Evolutionary conservation across 2,113 vertebrate genomes (phyloP).

Genomic region (Nothocercus julius): DNA sequence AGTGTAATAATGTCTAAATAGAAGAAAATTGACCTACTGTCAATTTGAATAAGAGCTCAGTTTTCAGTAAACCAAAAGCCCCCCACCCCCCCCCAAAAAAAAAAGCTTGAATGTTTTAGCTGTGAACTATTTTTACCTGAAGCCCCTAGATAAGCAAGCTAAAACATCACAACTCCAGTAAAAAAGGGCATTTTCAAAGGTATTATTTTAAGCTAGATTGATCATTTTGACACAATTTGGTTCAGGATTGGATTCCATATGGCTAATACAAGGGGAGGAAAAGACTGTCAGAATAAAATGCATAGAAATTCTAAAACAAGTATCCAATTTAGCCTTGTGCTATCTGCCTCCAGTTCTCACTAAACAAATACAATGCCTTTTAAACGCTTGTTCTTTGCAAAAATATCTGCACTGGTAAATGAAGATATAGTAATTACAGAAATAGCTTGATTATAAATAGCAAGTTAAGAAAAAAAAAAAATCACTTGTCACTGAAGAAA

Average conservation of each 20-base stretch:
- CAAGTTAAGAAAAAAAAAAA: background rate
- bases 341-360: background rate
- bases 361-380: background rate
- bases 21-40: background rate
- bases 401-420: background rate
- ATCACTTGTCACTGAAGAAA: background rate
- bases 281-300: background rate
- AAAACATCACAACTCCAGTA: background rate
- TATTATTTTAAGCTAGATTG: background rate
- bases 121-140: background rate
- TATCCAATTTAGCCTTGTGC: background rate
- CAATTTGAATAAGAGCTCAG: background rate
- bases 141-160: background rate
- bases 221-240: background rate
- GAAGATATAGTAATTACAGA: background rate
- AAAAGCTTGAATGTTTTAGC: background rate
- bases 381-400: background rate
- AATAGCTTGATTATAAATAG: background rate
- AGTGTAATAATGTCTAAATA: background rate
- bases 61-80: background rate
- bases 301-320: background rate
- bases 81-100: too few species aligned
- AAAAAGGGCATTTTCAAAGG: background rate
- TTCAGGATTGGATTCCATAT: background rate
- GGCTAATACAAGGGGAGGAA: background rate